Evolutionary conservation across 53 echinoderm and acorn worm genomes (phyloP), one percentile per base, ranked within the genome.

Genomic region (Temnopleurus reevesii): DNA sequence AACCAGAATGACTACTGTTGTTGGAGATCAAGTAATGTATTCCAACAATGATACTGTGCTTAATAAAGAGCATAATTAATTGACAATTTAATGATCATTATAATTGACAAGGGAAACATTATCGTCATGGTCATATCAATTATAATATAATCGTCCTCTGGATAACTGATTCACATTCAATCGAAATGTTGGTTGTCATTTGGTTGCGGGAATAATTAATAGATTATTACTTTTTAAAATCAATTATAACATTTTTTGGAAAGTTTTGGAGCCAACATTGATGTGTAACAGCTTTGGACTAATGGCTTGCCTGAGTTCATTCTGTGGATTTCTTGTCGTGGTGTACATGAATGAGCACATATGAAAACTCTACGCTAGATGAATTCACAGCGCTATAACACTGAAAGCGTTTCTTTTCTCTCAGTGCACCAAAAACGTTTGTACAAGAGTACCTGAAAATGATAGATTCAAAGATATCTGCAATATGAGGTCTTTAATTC

Each of bases 111-210:
- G 18, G 41, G 21, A 27, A 38, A 38, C 71, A 66, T 61, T 15
- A 61, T 66, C 71, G 35, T 36, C 71, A 66, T 19, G 71, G 71
- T 41, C 71, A 66, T 66, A 66, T 66, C 41, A 41, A 66, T 66
- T 66, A 19, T 15, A 0, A 66, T 19, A 36, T 41, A 66, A 66
- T 66, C 71, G 41, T 38, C 36, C 8, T 7, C 35, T 21, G 35
- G 5, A 36, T 38, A 2, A 66, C 4, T 38, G 41, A 21, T 2
- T 41, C 0, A 8, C 2, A n/a, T 7, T 71, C 1, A 38, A 38
- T 71, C 38, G 19, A 13, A 2, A 63, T 33, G 4, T 59, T 63
- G 33, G 63, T 18, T 63, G 63, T 63, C 63, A 63, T 18, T 63
- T 63, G 0, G 10, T n/a, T 9, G 25, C 12, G 24, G 58, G 27